These are phyloP conservation scores for Apantesis nais DNA, from an alignment of 2,888 invertebrate genomes.

Conservation along the genomic window DNA sequence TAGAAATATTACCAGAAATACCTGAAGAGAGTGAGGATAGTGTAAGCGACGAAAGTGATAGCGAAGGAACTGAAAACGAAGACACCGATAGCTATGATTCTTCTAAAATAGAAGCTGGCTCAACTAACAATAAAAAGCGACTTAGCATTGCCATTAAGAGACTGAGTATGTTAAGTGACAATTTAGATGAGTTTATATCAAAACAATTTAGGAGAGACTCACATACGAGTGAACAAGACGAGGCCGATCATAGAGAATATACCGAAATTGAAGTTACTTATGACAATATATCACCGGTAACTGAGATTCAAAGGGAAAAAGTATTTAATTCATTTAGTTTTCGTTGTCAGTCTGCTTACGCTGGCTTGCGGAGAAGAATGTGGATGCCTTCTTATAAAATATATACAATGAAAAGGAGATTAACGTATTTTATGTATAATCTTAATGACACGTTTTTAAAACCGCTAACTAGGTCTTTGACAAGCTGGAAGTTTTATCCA, in stretches of 20 bases:
- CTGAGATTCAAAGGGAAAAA: slow-evolving; percentile 77
- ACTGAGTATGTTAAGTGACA: slow-evolving; percentile 82
- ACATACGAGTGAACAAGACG: slow-evolving; percentile 55
- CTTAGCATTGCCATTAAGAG: slow-evolving; percentile 80
- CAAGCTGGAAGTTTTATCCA: slow-evolving; percentile 80
- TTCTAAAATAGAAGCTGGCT: slow-evolving; percentile 46
- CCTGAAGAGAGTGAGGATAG: slow-evolving; percentile 72
- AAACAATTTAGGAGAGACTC: slow-evolving; percentile 77
- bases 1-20: slow-evolving; percentile 83
- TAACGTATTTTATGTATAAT: slow-evolving; percentile 68
- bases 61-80: slow-evolving; percentile 47
- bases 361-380: slow-evolving; percentile 68
- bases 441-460: slow-evolving; percentile 78
- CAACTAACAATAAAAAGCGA: slow-evolving; percentile 65
- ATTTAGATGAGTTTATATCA: slow-evolving; percentile 78
- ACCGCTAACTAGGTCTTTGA: slow-evolving; percentile 76
- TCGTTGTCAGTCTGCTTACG: slow-evolving; percentile 74
- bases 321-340: slow-evolving; percentile 78
- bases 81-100: slow-evolving; percentile 63
- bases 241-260: slow-evolving; percentile 63
- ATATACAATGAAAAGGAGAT: slow-evolving; percentile 71
- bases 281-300: slow-evolving; percentile 75
- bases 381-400: slow-evolving; percentile 78
- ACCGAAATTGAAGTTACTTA: slow-evolving; percentile 75
- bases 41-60: slow-evolving; percentile 7